Conservation (phyloP, 2,797 vertebrate genomes). For the Xenops minutus region DNA sequence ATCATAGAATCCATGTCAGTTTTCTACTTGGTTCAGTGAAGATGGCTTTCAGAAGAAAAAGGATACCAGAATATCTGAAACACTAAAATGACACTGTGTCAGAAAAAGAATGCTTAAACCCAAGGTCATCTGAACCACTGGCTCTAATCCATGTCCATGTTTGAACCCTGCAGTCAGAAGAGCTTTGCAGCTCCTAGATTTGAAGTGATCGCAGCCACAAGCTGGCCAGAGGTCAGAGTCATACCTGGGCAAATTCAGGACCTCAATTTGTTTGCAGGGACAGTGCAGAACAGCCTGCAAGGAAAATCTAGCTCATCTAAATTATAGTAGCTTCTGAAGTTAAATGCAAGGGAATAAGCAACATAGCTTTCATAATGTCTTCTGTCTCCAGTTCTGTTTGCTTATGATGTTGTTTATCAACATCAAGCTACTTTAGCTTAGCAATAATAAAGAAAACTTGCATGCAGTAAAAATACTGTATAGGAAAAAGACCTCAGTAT, state of each 20-base stretch:
- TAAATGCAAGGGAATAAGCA: background rate
- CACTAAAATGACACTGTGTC: background rate
- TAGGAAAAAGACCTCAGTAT: background rate
- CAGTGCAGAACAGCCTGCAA: background rate
- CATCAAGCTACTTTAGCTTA: background rate
- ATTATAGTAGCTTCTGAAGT: background rate
- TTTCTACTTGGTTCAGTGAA: background rate
- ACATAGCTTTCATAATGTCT: fast-evolving
- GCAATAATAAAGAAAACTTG: background rate
- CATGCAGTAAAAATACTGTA: background rate
- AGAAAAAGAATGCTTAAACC: background rate
- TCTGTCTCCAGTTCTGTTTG: background rate
- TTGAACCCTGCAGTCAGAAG: background rate
- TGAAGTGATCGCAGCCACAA: fast-evolving
- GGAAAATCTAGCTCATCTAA: background rate
- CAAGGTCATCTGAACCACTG: background rate
- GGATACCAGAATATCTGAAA: background rate
- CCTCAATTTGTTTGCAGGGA: background rate
- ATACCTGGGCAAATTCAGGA: background rate
- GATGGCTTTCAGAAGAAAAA: background rate
- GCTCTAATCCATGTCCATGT: fast-evolving
- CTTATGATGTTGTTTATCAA: background rate
- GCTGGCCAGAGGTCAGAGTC: background rate
- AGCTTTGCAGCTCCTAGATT: background rate
- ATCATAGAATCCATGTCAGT: background rate